phyloP scores from a whole-genome alignment of 1,140 invertebrate genomes.

The Reticulitermes speratus region DNA sequence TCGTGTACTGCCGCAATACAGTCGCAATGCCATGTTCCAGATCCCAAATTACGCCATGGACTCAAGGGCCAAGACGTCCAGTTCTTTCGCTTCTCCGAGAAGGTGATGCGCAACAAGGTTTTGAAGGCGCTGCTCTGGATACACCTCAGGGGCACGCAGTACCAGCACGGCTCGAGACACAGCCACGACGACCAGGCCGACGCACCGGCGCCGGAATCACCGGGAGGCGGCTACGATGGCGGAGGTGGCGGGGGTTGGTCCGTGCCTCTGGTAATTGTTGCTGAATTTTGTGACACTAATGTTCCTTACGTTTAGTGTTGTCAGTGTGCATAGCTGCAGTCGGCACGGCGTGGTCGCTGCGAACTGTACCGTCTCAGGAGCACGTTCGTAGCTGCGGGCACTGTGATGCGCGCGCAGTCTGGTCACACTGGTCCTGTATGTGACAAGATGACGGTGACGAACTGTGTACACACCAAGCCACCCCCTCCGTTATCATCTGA shows the following conservation, averaged over 20 bases:
- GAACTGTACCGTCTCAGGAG: too few relatives aligned
- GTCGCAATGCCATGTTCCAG: conserved; percentile 41
- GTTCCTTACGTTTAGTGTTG: too few relatives aligned
- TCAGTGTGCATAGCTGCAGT: too few relatives aligned
- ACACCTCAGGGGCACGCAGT: conserved; percentile 48
- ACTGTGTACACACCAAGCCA: too few relatives aligned
- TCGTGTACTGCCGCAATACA: too few relatives aligned
- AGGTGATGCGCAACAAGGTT: conserved; percentile 54
- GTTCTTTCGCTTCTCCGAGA: conserved; percentile 60
- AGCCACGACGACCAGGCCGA: conserved; percentile 38
- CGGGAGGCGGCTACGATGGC: not conserved
- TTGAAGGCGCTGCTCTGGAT: conserved; percentile 54
- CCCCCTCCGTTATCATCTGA: too few relatives aligned
- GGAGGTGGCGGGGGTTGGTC: not conserved
- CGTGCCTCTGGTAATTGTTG: not conserved
- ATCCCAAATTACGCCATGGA: conserved; percentile 52
- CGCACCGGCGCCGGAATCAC: conserved; percentile 29
- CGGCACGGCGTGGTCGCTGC: too few relatives aligned
- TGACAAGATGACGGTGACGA: too few relatives aligned
- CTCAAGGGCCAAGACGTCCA: conserved; percentile 48
- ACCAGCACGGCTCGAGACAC: conserved; percentile 37
- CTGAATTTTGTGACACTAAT: too few relatives aligned
- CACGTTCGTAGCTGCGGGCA: too few relatives aligned
- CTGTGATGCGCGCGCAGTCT: too few relatives aligned
- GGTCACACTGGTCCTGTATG: too few relatives aligned